Evolutionary conservation across 2,888 invertebrate genomes (phyloP).

Genomic region (Leucoma salicis): DNA sequence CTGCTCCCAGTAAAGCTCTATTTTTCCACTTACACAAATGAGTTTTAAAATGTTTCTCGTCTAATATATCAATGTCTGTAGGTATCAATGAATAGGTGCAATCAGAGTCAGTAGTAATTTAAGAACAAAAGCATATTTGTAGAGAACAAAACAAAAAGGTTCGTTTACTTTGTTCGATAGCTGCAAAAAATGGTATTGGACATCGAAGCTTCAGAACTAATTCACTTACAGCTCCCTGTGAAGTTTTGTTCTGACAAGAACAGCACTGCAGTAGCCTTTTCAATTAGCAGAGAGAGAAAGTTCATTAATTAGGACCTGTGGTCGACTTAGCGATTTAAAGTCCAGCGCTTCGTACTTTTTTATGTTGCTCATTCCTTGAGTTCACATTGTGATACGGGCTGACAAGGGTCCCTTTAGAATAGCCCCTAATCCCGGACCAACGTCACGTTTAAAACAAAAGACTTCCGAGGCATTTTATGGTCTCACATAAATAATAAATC

Average conservation of each 20-base stretch:
- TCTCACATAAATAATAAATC: no score
- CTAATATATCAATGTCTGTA: no score
- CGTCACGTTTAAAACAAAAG: background rate
- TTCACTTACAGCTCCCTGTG: constrained; percentile 11
- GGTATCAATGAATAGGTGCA: no score
- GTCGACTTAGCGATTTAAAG: constrained; percentile 1
- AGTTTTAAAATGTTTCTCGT: no score
- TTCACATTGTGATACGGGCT: constrained; percentile 1
- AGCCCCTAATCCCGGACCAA: background rate
- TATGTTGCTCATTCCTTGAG: background rate
- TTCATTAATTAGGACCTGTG: constrained; percentile 7
- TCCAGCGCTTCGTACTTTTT: background rate
- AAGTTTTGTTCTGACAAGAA: constrained; percentile 10
- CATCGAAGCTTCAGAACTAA: constrained; percentile 13
- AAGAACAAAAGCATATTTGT: constrained; percentile 12
- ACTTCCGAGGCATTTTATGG: background rate
- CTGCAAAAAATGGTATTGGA: constrained; percentile 1
- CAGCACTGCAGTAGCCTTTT: constrained; percentile 11
- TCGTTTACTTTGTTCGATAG: background rate
- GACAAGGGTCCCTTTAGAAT: background rate
- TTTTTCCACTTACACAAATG: no score
- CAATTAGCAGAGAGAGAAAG: constrained; percentile 7
- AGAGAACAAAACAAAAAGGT: constrained; percentile 1
- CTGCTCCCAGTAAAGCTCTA: no score
- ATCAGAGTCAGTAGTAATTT: no score